phyloP scores from a whole-genome alignment of 2,888 invertebrate genomes.

The Invenusta paracnida region DNA sequence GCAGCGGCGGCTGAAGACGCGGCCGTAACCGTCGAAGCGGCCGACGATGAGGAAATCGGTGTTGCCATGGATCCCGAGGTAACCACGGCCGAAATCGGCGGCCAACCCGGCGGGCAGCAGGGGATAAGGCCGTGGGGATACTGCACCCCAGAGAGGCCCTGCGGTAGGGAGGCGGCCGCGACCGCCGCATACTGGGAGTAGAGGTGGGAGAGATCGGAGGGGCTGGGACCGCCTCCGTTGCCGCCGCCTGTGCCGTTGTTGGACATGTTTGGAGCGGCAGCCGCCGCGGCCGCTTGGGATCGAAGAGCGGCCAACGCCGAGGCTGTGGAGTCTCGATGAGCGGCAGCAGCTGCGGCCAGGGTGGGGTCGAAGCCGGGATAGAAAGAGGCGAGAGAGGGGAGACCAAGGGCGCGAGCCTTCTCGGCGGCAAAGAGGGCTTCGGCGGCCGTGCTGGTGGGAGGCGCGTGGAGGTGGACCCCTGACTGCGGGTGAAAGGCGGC shows the following conservation, averaged over 20 bases:
- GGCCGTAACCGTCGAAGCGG: not conserved
- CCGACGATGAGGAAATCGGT: not conserved
- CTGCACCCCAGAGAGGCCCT: not conserved
- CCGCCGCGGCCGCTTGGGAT: not conserved
- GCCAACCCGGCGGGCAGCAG: not conserved
- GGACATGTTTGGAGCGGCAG: no score
- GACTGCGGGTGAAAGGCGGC: not conserved
- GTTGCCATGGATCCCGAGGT: not conserved
- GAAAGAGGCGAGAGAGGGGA: not conserved
- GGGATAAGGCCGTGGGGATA: not conserved
- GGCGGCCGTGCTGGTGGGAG: not conserved
- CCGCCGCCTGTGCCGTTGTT: no score
- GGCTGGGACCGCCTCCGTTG: not conserved
- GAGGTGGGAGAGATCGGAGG: constrained; percentile 3
- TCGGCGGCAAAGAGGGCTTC: constrained; percentile 1
- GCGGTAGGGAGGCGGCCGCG: not conserved
- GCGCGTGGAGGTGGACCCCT: not conserved
- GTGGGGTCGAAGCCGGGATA: not conserved
- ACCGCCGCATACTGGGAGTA: constrained; percentile 1
- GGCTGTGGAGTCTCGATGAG: not conserved
- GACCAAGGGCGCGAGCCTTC: not conserved
- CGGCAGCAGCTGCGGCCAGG: not conserved
- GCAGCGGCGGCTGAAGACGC: not conserved
- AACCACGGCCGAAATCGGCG: not conserved
- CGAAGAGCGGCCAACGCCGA: not conserved